Evolutionary conservation across 2,888 invertebrate species (phyloP).

Genomic region (Lochmaea crataegi): DNA sequence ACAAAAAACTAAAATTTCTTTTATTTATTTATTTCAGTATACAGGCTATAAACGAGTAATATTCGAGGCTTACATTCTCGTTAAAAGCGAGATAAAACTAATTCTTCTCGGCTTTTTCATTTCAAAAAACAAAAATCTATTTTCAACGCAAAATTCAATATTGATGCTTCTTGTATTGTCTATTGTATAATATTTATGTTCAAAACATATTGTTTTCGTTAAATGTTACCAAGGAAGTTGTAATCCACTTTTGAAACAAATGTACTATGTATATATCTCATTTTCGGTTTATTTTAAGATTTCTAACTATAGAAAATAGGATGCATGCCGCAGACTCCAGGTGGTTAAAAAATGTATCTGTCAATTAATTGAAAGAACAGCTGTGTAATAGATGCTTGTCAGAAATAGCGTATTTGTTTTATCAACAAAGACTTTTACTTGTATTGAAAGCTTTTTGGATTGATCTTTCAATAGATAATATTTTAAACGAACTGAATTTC

Average conservation of each 20-base stretch:
- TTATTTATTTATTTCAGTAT: too few relatives aligned
- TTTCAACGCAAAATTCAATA: background rate
- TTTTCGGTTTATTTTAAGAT: constrained; percentile 19
- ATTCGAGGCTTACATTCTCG: too few relatives aligned
- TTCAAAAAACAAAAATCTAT: background rate
- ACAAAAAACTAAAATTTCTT: too few relatives aligned
- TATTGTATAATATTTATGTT: background rate
- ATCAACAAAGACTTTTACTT: too few relatives aligned
- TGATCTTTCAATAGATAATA: too few relatives aligned
- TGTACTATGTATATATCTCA: constrained; percentile 1
- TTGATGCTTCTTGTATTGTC: background rate
- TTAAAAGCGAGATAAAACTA: too few relatives aligned
- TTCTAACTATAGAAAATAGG: constrained; percentile 23
- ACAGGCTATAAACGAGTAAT: too few relatives aligned
- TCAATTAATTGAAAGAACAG: constrained; percentile 28
- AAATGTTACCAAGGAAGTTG: background rate
- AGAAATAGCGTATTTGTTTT: constrained; percentile 1
- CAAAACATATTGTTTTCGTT: background rate
- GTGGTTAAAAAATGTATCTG: constrained; percentile 31
- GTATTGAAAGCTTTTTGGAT: too few relatives aligned
- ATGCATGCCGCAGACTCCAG: constrained; percentile 15
- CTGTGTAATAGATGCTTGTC: constrained; percentile 22
- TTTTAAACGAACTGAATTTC: too few relatives aligned
- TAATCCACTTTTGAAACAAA: constrained; percentile 6
- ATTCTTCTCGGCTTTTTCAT: background rate